Base-by-base conservation (phyloP, 2,113 vertebrate species). In the Origma solitaria region DNA sequence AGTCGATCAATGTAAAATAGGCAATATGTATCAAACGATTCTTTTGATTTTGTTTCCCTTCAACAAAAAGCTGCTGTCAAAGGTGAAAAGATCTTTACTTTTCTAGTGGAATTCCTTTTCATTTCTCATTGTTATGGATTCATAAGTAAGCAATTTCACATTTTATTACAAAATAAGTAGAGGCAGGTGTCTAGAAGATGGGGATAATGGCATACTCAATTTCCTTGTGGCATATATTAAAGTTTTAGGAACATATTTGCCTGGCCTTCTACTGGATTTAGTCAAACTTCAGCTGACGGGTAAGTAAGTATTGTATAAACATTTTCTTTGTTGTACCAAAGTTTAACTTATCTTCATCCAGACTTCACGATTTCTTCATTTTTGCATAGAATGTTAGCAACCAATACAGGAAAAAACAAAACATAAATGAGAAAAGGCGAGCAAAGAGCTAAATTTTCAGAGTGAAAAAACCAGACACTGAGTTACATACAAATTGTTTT, bases 151-250 rank as follows among this genome's bases (percentile, higher is more conserved):
- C 6, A 93, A 28, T 86, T 91, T 86, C 49, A 77, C 18, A 60
- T 91, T 86, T 88, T 86, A 71, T 72, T 91, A 37, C 35, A 76
- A 83, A 77, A 54, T 72, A 89, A 9, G 17, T 86, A 50, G 72
- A 77, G 68, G 25, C 33, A 77, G 28, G 22, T 89, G 31, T 27
- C 44, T 69, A 64, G 82, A 84, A 45, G 20, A 54, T 11, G 4
- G 4, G 30, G 9, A 72, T 72, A 90, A 54, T 38, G 7, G 33
- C 21, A 65, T 51, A 72, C 9, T 81, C 72, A 49, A 77, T 93
- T 83, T 95, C 27, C 30, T 51, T 73, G 30, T 65, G 64, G 49
- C 33, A 42, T 77, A 65, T 47, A 77, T 72, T 56, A 60, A 37
- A 45, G 22, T 62, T 72, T 69, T 60, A 44, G 75, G 27, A 64